phyloP scores from a whole-genome alignment of 1,140 invertebrate genomes.

The Pararge aegeria region DNA sequence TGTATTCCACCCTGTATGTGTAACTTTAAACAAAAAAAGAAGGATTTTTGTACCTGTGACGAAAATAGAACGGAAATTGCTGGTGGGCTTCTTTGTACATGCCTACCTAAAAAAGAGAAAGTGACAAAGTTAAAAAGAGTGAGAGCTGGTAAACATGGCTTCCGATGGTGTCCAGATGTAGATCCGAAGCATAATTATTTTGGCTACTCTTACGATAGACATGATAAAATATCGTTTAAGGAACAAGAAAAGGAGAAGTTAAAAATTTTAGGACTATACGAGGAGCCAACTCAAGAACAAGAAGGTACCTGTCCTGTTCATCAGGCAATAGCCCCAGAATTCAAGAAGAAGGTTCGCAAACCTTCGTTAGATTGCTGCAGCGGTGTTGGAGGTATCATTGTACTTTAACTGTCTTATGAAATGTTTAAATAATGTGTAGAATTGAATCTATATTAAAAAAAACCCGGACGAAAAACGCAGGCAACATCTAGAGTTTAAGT shows the following conservation, averaged over 20 bases:
- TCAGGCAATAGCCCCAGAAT: constrained; percentile 36
- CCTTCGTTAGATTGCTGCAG: constrained; percentile 68
- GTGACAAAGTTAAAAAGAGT: constrained; percentile 49
- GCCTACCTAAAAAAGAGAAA: constrained; percentile 33
- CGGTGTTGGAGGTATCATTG: constrained; percentile 60
- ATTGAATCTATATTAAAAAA: no score
- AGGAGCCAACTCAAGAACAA: constrained; percentile 25
- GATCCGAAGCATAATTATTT: constrained; percentile 68
- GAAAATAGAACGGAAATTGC: constrained; percentile 31
- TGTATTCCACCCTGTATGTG: constrained; percentile 57
- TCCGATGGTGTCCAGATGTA: constrained; percentile 65
- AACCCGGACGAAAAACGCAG: no score
- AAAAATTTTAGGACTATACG: constrained; percentile 58
- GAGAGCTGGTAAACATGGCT: constrained; percentile 61
- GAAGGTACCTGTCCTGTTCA: constrained; percentile 36
- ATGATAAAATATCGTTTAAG: constrained; percentile 56
- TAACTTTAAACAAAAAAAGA: constrained; percentile 38
- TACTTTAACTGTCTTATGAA: not conserved
- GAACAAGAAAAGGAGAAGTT: constrained; percentile 44
- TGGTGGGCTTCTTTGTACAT: constrained; percentile 44
- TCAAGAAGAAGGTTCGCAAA: constrained; percentile 51
- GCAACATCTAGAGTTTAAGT: no score
- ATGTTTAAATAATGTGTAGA: no score
- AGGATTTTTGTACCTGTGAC: constrained; percentile 50
- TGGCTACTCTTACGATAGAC: constrained; percentile 57